These are phyloP conservation scores for Terebella lapidaria DNA, from an alignment of 2,888 invertebrate species.

Conservation along the genomic window DNA sequence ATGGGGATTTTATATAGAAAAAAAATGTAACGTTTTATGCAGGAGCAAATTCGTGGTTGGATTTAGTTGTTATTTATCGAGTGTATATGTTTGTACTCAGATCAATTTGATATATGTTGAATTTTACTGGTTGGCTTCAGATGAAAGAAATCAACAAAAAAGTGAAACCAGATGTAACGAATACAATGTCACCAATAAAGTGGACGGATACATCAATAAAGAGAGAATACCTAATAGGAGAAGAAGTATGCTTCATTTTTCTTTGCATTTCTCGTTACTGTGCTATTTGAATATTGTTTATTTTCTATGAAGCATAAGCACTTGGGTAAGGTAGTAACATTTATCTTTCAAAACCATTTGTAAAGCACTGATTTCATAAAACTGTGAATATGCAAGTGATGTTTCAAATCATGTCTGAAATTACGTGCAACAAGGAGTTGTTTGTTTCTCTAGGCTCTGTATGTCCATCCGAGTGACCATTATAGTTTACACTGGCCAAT, in stretches of 20 bases:
- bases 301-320: no score
- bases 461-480: slow-evolving; percentile 54
- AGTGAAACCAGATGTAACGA: slow-evolving; percentile 66
- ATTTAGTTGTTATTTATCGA: neutral
- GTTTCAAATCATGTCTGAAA: neutral
- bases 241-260: slow-evolving; percentile 59
- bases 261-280: neutral
- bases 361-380: no score
- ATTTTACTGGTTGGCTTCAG: slow-evolving; percentile 32
- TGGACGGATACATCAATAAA: slow-evolving; percentile 46
- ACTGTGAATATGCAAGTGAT: no score
- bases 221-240: slow-evolving; percentile 65
- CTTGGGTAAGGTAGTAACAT: no score
- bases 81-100: neutral
- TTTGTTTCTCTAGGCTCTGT: slow-evolving; percentile 58
- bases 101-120: no score
- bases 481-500: slow-evolving; percentile 90
- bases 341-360: neutral
- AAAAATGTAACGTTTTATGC: neutral
- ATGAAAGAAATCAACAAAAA: slow-evolving; percentile 75
- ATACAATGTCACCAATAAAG: slow-evolving; percentile 39
- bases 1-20: neutral
- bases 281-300: no score
- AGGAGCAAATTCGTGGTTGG: neutral
- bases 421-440: neutral